Percentiles rank a stretch among this genome's conserved stretches.
Evolutionary conservation across 2,888 invertebrate species (phyloP).

Genomic region (Argynnis bischoffii): DNA sequence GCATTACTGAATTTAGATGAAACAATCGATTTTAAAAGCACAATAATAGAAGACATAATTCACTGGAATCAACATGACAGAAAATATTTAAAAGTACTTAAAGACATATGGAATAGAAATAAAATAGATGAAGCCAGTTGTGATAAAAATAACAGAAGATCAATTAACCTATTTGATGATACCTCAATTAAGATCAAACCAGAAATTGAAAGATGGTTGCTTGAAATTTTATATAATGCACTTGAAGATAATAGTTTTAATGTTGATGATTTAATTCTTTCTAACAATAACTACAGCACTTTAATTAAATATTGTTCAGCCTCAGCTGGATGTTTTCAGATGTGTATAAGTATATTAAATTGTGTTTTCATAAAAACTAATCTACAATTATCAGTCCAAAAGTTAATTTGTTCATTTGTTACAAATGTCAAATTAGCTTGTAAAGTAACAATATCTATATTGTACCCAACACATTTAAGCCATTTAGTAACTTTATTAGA

Average conservation of each 20-base stretch:
- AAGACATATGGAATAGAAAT: constrained; percentile 56
- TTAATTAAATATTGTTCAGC: constrained; percentile 54
- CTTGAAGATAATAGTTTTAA: constrained; percentile 45
- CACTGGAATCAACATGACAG: constrained; percentile 50
- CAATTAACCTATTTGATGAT: constrained; percentile 45
- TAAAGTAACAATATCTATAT: constrained; percentile 45
- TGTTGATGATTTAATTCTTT: constrained; percentile 45
- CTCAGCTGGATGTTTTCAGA: constrained; percentile 65
- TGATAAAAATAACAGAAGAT: neutral
- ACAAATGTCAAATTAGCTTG: constrained; percentile 49
- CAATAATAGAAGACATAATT: constrained; percentile 53
- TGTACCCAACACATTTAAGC: constrained; percentile 58
- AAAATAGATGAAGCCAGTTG: constrained; percentile 24
- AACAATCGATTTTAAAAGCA: constrained; percentile 44
- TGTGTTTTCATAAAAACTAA: constrained; percentile 59
- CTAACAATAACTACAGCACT: constrained; percentile 44
- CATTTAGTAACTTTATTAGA: constrained; percentile 59
- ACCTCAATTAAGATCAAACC: constrained; percentile 61
- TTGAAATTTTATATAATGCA: constrained; percentile 48
- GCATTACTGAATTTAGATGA: constrained; percentile 64
- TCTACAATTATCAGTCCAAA: constrained; percentile 52
- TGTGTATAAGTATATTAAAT: constrained; percentile 60
- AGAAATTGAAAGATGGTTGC: constrained; percentile 58
- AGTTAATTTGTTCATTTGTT: constrained; percentile 56
- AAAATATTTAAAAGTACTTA: constrained; percentile 50